Evolutionary conservation across 2,113 vertebrate genomes (phyloP).

Genomic region (Paedocypris sp.): DNA sequence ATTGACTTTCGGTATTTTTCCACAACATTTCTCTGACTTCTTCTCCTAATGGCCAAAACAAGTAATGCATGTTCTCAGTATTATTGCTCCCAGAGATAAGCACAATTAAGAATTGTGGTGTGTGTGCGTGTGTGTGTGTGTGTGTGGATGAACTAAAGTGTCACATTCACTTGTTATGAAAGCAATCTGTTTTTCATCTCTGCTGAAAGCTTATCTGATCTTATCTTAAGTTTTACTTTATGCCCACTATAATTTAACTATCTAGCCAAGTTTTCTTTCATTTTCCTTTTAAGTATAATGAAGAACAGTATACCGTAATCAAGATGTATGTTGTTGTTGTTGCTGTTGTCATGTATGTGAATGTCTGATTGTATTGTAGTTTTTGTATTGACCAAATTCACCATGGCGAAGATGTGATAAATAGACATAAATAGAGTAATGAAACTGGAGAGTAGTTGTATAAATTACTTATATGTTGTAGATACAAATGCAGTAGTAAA

Average conservation of each 20-base stretch:
- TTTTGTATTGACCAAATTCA: conserved; percentile 28
- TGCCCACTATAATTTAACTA: too few relatives aligned
- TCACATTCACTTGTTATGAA: neutral
- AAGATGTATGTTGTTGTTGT: conserved; percentile 23
- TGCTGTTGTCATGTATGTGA: conserved; percentile 28
- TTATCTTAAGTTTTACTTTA: too few relatives aligned
- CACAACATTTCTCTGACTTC: neutral
- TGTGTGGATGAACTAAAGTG: neutral
- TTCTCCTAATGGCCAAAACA: neutral
- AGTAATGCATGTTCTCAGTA: neutral
- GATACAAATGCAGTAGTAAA: conserved; percentile 18
- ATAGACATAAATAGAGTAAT: conserved; percentile 19
- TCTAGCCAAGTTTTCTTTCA: conserved; percentile 3
- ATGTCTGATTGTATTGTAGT: conserved; percentile 27
- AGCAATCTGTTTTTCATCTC: neutral
- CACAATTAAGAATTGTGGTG: conserved; percentile 24
- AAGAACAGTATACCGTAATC: conserved; percentile 22
- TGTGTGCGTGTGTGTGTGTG: conserved; percentile 6
- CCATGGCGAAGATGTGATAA: conserved; percentile 1
- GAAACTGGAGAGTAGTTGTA: conserved; percentile 23
- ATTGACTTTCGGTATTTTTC: neutral
- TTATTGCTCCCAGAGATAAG: conserved; percentile 37
- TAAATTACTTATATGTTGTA: conserved; percentile 22
- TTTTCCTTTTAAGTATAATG: conserved; percentile 17
- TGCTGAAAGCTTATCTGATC: neutral